phyloP scores from a whole-genome alignment of 2,113 vertebrate genomes.

The Rhagologus leucostigma region DNA sequence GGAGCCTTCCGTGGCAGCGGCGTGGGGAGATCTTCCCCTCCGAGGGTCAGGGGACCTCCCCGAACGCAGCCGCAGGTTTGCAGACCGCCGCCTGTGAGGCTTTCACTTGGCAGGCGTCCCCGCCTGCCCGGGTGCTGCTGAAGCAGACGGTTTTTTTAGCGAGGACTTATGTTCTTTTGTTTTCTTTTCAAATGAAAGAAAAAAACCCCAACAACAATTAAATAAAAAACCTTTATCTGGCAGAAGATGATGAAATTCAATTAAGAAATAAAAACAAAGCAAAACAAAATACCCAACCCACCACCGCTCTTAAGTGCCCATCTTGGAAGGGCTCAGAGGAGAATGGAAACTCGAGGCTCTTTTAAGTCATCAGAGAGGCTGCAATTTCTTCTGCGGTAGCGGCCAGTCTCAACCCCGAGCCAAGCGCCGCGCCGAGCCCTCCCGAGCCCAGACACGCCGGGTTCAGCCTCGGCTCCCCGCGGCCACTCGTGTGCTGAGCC shows the following conservation, averaged over 20 bases:
- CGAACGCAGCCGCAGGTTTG: background rate
- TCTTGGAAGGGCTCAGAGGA: background rate
- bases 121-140: background rate
- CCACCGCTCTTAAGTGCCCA: background rate
- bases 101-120: slow-evolving; percentile 5
- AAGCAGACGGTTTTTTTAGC: slow-evolving; percentile 14
- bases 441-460: background rate
- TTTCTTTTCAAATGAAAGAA: slow-evolving; percentile 41
- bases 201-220: background rate
- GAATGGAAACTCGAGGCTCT: slow-evolving; percentile 2
- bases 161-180: background rate
- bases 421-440: background rate
- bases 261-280: background rate
- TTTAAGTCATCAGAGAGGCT: background rate
- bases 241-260: background rate
- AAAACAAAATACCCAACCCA: background rate
- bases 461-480: background rate
- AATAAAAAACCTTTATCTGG: background rate
- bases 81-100: background rate
- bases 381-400: slow-evolving; percentile 5
- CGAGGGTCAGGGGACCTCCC: background rate
- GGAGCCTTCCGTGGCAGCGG: background rate
- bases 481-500: background rate
- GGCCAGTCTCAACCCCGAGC: background rate
- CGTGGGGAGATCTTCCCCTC: background rate